Evolutionary conservation across 2,113 vertebrate species (phyloP), one percentile per base, ranked within the genome.

Genomic region (Synodontis membranacea): DNA sequence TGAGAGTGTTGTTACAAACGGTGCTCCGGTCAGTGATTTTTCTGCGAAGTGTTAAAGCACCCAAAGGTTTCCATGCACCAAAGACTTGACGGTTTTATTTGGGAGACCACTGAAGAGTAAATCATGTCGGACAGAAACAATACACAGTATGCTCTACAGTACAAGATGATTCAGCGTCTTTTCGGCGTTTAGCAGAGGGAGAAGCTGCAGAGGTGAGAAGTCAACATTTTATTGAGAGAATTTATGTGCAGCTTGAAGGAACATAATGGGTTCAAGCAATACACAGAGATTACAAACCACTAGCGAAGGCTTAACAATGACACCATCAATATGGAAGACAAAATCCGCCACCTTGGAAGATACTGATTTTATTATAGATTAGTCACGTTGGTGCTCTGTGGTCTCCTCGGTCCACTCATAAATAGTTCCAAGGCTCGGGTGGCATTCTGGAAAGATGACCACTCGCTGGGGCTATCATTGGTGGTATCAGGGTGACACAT

Each of bases 401-500:
- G 66, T 82, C 80, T 50, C 58, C 56, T 44, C 7, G 4, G 39
- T 44, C 48, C 48, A 25, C 19, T 56, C 78, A 50, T 75, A 74
- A 70, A 86, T 58, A 74, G 48, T 8, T 74, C 64, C 12, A 5
- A 60, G 34, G 37, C 37, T 68, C 54, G 48, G 25, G 60, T 46
- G 85, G 76, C 34, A 86, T 44, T 37, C n/a, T 12, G 14, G 46
- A 83, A 76, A 54, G 64, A 81, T 86, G 50, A 60, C 50, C 64
- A 25, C 79, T 64, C 52, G 14, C 66, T 48, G 85, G n/a, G 58
- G 23, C 60, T 25, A 64, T 37, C 37, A 87, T 34, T 50, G 72
- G 86, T 23, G 19, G 66, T 14, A 25, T 83, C 70, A 50, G 34
- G 14, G 48, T 78, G 37, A 64, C 28, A 52, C 62, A 81, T 28